Evolutionary conservation across 1,140 invertebrate species (phyloP).

Genomic region (Drosophila nigromelanica): DNA sequence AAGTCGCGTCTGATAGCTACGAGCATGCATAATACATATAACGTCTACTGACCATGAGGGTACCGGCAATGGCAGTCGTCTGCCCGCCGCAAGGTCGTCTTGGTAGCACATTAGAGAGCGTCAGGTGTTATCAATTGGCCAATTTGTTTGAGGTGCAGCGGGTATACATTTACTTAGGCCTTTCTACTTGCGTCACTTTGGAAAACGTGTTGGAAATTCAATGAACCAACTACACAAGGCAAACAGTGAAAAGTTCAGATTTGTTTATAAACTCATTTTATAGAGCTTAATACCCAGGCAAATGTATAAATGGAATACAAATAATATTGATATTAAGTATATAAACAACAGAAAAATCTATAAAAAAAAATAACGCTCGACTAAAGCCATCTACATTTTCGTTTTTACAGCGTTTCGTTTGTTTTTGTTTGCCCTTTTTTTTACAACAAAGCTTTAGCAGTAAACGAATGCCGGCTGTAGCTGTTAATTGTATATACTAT

Average conservation of each 20-base stretch:
- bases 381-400: too few species aligned
- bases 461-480: conserved; percentile 42
- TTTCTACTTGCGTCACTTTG: neutral
- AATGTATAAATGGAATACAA: neutral
- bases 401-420: too few species aligned
- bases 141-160: conserved; percentile 11
- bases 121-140: conserved; percentile 31
- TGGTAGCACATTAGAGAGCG: neutral
- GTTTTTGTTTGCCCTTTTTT: neutral
- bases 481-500: conserved; percentile 50
- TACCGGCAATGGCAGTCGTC: conserved; percentile 20
- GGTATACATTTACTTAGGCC: neutral
- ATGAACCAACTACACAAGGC: neutral
- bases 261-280: neutral
- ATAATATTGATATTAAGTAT: too few species aligned
- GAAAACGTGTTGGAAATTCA: neutral
- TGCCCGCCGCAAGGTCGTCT: conserved; percentile 24
- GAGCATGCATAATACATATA: conserved; percentile 29
- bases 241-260: neutral
- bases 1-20: conserved; percentile 31
- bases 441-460: conserved; percentile 4
- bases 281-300: neutral
- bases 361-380: too few species aligned
- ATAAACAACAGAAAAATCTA: too few species aligned
- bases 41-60: conserved; percentile 16